A percentile compares a stretch with the other conserved stretches of the same genome.
These are phyloP conservation scores for Xiphydria camelus DNA, from an alignment of 2,888 invertebrate species.

Conservation along the genomic window DNA sequence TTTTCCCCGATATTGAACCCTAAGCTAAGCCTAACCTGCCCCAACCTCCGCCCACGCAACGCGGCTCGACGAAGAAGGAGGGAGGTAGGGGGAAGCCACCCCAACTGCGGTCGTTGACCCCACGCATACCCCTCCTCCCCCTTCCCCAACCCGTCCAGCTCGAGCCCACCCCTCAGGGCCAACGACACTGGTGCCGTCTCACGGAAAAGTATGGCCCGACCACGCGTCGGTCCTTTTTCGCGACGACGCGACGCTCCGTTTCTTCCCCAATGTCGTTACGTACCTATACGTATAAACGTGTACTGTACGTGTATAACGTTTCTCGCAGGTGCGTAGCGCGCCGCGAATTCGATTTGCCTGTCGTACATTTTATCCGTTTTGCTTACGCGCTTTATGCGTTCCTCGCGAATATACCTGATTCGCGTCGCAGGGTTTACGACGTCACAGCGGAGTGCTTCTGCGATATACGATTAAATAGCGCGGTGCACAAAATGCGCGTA, in stretches of 20 bases:
- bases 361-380: too few species aligned
- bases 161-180: conserved; percentile 50
- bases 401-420: too few species aligned
- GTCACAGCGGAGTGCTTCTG: too few species aligned
- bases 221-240: conserved; percentile 44
- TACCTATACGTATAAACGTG: not conserved
- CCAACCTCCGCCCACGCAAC: conserved; percentile 46
- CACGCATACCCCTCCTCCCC: conserved; percentile 48
- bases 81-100: conserved; percentile 47
- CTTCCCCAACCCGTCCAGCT: conserved; percentile 47
- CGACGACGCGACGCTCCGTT: conserved; percentile 12
- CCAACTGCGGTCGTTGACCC: conserved; percentile 54
- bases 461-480: too few species aligned
- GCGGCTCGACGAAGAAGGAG: conserved; percentile 27
- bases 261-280: not conserved
- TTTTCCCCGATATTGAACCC: conserved; percentile 52
- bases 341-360: too few species aligned
- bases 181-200: conserved; percentile 53
- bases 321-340: too few species aligned
- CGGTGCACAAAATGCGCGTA: too few species aligned
- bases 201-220: conserved; percentile 48
- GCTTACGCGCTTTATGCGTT: too few species aligned
- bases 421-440: too few species aligned
- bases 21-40: conserved; percentile 55
- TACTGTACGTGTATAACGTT: not conserved